Conservation (phyloP, 35 echinoderm and acorn worm species). For the Ophioderma brevispina region DNA sequence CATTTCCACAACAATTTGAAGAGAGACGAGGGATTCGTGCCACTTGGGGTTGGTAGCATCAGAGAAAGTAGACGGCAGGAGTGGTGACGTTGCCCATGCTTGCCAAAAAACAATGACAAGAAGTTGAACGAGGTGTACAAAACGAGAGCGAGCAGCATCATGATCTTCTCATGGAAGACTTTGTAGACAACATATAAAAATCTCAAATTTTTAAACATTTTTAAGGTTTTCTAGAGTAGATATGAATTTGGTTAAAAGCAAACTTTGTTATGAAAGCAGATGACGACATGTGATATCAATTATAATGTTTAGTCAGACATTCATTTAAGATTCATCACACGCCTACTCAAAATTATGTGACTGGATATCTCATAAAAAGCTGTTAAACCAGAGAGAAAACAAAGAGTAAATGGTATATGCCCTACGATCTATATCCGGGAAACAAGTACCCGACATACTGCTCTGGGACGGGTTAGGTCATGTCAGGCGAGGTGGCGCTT, state of each 20-base stretch:
- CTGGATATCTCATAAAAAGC: slow-evolving; percentile 81
- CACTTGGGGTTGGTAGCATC: slow-evolving; percentile 88
- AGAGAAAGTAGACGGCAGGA: slow-evolving; percentile 53
- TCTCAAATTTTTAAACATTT: slow-evolving; percentile 79
- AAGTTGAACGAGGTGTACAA: slow-evolving; percentile 63
- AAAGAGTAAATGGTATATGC: slow-evolving; percentile 99
- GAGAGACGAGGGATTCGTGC: slow-evolving; percentile 80
- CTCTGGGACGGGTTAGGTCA: slow-evolving; percentile 89
- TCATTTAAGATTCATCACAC: background rate
- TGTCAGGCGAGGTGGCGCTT: slow-evolving; percentile 79
- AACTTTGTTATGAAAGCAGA: slow-evolving; percentile 90
- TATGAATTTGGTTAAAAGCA: slow-evolving; percentile 71
- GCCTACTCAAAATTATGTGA: slow-evolving; percentile 43
- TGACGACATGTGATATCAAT: slow-evolving; percentile 90
- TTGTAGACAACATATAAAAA: slow-evolving; percentile 97
- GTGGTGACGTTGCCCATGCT: slow-evolving; percentile 84
- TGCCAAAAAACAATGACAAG: slow-evolving; percentile 67
- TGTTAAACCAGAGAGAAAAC: slow-evolving; percentile 82
- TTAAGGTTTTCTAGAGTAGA: slow-evolving; percentile 95
- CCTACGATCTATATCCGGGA: slow-evolving; percentile 72
- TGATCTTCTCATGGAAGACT: slow-evolving; percentile 92
- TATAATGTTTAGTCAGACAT: slow-evolving; percentile 74
- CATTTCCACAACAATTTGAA: slow-evolving; percentile 95
- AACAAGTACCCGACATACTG: slow-evolving; percentile 88
- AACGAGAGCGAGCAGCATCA: slow-evolving; percentile 78